phyloP scores from a whole-genome alignment of 2,797 vertebrate species.

The Thripadectes ignobilis region DNA sequence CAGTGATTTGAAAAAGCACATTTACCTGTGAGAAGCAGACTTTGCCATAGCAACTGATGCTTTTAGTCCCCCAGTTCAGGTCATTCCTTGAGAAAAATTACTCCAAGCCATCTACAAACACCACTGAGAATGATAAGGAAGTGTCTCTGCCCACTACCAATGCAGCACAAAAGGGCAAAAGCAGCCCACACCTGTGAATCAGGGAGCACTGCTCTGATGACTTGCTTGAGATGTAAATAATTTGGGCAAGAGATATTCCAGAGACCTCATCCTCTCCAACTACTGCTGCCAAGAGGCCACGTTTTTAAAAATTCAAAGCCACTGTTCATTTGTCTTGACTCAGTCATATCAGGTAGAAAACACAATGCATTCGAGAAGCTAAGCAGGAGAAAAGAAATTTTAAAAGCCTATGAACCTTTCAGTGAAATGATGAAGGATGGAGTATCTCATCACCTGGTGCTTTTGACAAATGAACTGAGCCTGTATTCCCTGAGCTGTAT shows the following conservation, averaged over 20 bases:
- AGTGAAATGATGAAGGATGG: not conserved
- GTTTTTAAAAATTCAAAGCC: not conserved
- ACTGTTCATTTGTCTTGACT: not conserved
- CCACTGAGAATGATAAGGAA: not conserved
- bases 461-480: not conserved
- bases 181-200: not conserved
- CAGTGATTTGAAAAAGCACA: not conserved
- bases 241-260: not conserved
- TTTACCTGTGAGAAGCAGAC: not conserved
- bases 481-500: not conserved
- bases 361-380: not conserved
- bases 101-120: not conserved
- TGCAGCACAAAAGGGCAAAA: not conserved
- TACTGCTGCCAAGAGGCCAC: not conserved
- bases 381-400: not conserved
- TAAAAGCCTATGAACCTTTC: not conserved
- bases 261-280: not conserved
- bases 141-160: not conserved
- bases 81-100: not conserved
- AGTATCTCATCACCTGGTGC: not conserved
- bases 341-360: not conserved
- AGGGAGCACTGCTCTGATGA: not conserved
- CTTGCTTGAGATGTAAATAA: not conserved
- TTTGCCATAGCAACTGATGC: not conserved
- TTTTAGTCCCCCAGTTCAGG: not conserved